Base-by-base conservation (phyloP, 1,140 invertebrate genomes). In the Maconellicoccus hirsutus region DNA sequence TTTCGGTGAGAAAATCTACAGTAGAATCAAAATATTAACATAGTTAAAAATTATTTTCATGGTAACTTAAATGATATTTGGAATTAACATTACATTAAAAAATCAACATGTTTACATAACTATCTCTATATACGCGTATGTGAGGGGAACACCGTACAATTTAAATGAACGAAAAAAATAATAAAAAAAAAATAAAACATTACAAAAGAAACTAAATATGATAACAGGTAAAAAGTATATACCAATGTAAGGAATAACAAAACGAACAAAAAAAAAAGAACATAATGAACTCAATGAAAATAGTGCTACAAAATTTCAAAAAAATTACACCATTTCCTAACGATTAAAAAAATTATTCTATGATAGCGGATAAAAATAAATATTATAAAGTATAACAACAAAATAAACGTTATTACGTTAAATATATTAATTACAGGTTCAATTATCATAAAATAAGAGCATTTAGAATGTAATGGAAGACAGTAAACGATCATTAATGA, bases 401-500 rank as follows among this genome's bases (percentile, higher is more conserved):
- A 66, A 52, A 52, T 52, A 52, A 33, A 52, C 42, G 42, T 52
- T 52, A 52, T 33, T 59, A 59, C 25, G 10, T 66, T 66, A 25
- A 66, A 66, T 25, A 66, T 66, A 26, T 66, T 25, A 66, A 66
- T 66, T 66, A 66, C 22, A 66, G 21, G 25, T 25, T 66, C 22
- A 12, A 66, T 66, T 23, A 25, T 25, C 3, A 25, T 66, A 66
- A 66, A 25, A 66, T 25, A 66, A 66, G 61, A 66, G 61, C 61
- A 66, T 66, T 66, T 66, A 66, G 61, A 66, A 66, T 19, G 61
- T 66, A 66, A 66, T 66, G 61, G 61, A 66, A 66, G 61, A 66
- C 61, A 66, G 25, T 66, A 66, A 66, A 66, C 42, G 42, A 52
- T 52, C 42, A 52, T 52, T 52, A 52, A 52, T 52, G 42, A 52